phyloP scores from a whole-genome alignment of 2,797 vertebrate genomes.

The Sebastes wilsoni region DNA sequence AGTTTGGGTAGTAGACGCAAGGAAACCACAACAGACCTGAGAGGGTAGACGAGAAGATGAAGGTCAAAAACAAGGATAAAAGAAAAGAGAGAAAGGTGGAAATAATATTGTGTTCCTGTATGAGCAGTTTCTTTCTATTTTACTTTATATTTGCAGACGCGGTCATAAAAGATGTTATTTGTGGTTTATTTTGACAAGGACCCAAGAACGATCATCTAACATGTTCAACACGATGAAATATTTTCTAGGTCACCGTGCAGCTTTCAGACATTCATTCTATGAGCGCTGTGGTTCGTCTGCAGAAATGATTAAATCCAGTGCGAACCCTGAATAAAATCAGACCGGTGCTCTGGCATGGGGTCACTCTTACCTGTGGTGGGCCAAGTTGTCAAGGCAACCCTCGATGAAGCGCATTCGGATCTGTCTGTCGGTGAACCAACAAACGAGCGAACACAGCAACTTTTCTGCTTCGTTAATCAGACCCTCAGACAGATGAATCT shows the following conservation, averaged over 20 bases:
- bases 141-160: too few species aligned
- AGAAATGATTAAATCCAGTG: background rate
- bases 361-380: slow-evolving; percentile 91
- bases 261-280: background rate
- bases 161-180: background rate
- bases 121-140: too few species aligned
- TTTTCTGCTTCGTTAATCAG: slow-evolving; percentile 99
- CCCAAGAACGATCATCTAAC: too few species aligned
- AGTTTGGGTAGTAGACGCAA: slow-evolving; percentile 96
- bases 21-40: slow-evolving; percentile 98
- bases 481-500: slow-evolving; percentile 98
- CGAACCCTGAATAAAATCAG: background rate
- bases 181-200: background rate
- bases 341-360: background rate
- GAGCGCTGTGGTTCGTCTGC: background rate
- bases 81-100: background rate
- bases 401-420: slow-evolving; percentile 99
- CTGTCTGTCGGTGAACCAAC: slow-evolving; percentile 99
- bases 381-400: slow-evolving; percentile 98
- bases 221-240: too few species aligned
- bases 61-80: background rate
- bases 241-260: background rate
- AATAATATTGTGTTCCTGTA: background rate
- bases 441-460: slow-evolving; percentile 97
- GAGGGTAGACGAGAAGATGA: background rate